These are phyloP conservation scores for Drosophila borborema DNA, from an alignment of 2,888 invertebrate species.

Conservation along the genomic window DNA sequence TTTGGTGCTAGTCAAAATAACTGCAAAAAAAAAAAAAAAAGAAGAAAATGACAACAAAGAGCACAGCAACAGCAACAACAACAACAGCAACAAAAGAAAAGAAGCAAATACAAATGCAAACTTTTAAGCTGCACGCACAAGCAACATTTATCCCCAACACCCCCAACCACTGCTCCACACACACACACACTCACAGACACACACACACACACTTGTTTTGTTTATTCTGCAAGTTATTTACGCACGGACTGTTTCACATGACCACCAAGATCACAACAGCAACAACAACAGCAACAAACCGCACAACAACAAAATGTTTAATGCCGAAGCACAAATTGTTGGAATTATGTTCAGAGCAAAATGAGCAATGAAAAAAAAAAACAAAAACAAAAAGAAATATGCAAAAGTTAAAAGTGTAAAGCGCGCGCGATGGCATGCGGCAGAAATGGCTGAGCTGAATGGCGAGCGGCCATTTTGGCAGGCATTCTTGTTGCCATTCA, in stretches of 20 bases:
- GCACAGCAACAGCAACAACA: slow-evolving; percentile 15
- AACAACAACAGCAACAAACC: slow-evolving; percentile 42
- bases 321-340: slow-evolving; percentile 75
- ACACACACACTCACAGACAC: background rate
- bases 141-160: slow-evolving; percentile 21
- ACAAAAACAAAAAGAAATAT: slow-evolving; percentile 34
- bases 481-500: slow-evolving; percentile 34
- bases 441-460: slow-evolving; percentile 41
- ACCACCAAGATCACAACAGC: slow-evolving; percentile 57
- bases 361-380: slow-evolving; percentile 39
- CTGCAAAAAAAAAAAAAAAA: slow-evolving; percentile 48
- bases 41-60: slow-evolving; percentile 42
- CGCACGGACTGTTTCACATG: slow-evolving; percentile 76
- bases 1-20: slow-evolving; percentile 84
- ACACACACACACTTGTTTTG: slow-evolving; percentile 15
- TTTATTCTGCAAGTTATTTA: slow-evolving; percentile 63
- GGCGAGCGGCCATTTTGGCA: slow-evolving; percentile 48
- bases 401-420: slow-evolving; percentile 35
- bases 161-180: background rate
- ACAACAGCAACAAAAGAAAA: background rate
- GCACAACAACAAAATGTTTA: slow-evolving; percentile 67
- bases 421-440: slow-evolving; percentile 37
- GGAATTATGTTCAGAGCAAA: slow-evolving; percentile 43
- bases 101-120: slow-evolving; percentile 28
- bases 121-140: slow-evolving; percentile 58